Percentiles rank a stretch among this genome's conserved stretches.
Conservation (phyloP, 2,113 vertebrate species). For the Otolemur garnettii region DNA sequence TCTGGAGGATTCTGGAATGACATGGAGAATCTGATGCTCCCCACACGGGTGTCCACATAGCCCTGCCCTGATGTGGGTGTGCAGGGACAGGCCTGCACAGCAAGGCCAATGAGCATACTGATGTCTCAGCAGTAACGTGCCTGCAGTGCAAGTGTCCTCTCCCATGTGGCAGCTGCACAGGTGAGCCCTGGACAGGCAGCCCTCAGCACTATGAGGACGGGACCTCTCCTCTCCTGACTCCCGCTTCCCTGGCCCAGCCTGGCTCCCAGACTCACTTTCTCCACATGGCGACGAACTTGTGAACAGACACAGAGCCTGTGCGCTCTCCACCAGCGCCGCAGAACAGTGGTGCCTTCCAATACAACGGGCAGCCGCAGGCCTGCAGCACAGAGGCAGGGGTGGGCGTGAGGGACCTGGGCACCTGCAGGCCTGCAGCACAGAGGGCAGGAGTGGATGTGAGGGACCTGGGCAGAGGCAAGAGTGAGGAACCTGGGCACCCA, state of each 20-base stretch:
- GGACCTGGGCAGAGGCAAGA: no score
- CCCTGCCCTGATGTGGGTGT: no score
- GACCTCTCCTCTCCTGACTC: no score
- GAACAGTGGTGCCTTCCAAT: slow-evolving; percentile 98
- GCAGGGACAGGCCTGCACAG: no score
- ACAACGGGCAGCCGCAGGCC: slow-evolving; percentile 97
- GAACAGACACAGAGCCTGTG: slow-evolving; percentile 95
- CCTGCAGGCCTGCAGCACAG: no score
- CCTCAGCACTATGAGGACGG: accelerated
- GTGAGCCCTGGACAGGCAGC: no score
- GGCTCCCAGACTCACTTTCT: slow-evolving; percentile 93
- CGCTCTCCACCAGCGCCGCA: slow-evolving; percentile 94
- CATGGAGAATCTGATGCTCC: accelerated
- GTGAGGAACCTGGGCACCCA: no score
- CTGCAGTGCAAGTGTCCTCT: accelerated
- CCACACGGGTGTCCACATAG: accelerated
- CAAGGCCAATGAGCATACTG: no score
- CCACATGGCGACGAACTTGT: slow-evolving; percentile 99
- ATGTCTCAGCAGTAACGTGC: neutral
- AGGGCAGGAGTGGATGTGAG: no score
- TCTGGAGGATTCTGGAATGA: slow-evolving; percentile 92
- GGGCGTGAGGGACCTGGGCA: accelerated
- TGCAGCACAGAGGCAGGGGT: slow-evolving; percentile 67
- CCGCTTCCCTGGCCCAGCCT: accelerated
- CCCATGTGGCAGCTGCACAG: accelerated